phyloP scores from a whole-genome alignment of 64 coral and sea anemone species.

The Porites lutea region DNA sequence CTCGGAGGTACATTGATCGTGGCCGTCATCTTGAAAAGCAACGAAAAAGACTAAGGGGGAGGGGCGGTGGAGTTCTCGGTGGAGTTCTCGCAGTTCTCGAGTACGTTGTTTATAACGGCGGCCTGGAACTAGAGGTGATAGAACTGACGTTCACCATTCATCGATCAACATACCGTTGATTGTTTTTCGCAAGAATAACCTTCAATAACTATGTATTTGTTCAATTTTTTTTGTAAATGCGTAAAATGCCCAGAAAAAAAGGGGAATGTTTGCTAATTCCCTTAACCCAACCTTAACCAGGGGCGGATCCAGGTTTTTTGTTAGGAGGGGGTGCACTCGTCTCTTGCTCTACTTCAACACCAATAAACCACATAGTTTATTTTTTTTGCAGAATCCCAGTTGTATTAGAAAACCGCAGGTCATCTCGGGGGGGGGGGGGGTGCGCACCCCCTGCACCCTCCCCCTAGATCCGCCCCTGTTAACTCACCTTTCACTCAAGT shows the following conservation, averaged over 20 bases:
- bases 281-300: background rate
- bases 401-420: no score
- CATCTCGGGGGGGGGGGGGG: no score
- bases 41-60: no score
- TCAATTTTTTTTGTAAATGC: slow-evolving; percentile 12
- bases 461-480: no score
- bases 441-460: no score
- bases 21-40: no score
- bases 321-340: no score
- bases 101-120: background rate
- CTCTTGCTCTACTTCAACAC: no score
- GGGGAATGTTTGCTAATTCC: background rate
- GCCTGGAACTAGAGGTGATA: slow-evolving; percentile 10
- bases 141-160: slow-evolving; percentile 23
- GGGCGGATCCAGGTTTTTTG: no score
- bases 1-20: no score
- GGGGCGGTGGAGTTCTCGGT: background rate
- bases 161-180: slow-evolving; percentile 18
- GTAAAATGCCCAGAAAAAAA: slow-evolving; percentile 10
- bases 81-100: background rate
- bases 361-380: no score
- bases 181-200: slow-evolving; percentile 3
- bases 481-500: background rate
- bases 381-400: background rate
- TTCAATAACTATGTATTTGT: slow-evolving; percentile 17